phyloP scores from a whole-genome alignment of 2,113 vertebrate species.

The Hydrolagus affinis region DNA sequence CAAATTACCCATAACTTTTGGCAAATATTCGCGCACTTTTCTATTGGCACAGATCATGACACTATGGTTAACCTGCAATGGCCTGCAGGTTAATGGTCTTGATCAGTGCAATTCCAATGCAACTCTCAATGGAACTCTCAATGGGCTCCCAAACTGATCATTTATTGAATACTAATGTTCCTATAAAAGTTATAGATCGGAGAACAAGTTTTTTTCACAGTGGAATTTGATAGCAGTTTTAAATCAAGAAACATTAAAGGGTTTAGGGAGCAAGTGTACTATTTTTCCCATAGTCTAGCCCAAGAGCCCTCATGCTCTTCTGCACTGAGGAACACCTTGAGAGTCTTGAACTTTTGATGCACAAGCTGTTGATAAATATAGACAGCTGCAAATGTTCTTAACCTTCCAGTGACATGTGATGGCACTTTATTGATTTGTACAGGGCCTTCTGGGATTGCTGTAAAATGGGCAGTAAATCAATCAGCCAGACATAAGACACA shows the following conservation, averaged over 20 bases:
- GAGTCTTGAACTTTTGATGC: neutral
- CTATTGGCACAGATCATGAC: neutral
- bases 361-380: neutral
- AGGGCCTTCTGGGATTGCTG: neutral
- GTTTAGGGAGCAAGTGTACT: no score
- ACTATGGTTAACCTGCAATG: neutral
- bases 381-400: neutral
- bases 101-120: neutral
- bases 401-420: constrained; percentile 7
- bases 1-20: no score
- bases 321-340: neutral
- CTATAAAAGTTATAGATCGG: neutral
- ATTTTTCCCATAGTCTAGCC: no score
- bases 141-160: no score
- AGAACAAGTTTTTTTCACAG: neutral
- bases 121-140: no score
- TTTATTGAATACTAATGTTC: neutral
- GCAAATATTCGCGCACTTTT: no score
- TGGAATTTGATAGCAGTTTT: no score
- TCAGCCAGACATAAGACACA: neutral
- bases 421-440: neutral
- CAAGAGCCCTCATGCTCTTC: neutral
- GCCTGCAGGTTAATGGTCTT: neutral
- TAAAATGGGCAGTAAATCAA: constrained; percentile 20
- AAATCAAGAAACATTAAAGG: no score